phyloP scores from a whole-genome alignment of 2,888 invertebrate species.

The Galerucella nymphaeae region DNA sequence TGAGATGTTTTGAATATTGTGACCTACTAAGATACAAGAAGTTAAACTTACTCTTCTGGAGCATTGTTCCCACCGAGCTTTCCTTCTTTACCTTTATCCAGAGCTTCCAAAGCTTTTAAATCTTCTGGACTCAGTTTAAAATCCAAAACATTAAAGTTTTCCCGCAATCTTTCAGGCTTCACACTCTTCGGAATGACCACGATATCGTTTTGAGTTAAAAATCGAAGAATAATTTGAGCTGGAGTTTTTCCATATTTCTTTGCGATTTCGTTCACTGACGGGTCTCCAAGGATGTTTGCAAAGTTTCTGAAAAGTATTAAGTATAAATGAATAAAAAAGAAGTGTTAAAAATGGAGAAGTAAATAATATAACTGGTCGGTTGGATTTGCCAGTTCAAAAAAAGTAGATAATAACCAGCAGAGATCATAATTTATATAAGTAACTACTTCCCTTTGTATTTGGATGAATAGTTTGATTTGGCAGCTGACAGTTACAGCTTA shows the following conservation, averaged over 20 bases:
- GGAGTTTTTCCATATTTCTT: constrained; percentile 73
- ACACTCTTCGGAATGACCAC: constrained; percentile 86
- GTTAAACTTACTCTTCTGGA: constrained; percentile 2
- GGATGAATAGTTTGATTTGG: no score
- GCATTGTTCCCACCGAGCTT: background rate
- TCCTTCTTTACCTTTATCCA: constrained; percentile 71
- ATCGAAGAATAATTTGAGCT: constrained; percentile 79
- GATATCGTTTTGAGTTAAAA: constrained; percentile 78
- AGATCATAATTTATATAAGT: no score
- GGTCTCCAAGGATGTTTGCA: constrained; percentile 13
- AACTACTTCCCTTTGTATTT: no score
- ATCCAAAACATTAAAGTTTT: constrained; percentile 81
- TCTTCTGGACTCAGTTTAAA: constrained; percentile 74
- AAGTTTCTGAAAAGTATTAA: constrained; percentile 30
- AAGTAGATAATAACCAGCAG: no score
- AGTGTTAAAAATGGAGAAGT: no score
- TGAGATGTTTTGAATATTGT: no score
- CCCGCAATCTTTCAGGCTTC: constrained; percentile 74
- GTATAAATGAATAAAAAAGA: no score
- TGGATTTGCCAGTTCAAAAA: no score
- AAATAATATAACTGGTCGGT: no score
- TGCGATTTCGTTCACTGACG: constrained; percentile 63
- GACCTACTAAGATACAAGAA: no score
- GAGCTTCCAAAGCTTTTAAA: constrained; percentile 68
- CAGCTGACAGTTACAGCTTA: background rate